Conservation (phyloP, 2,113 vertebrate species). For the Serinus canaria region DNA sequence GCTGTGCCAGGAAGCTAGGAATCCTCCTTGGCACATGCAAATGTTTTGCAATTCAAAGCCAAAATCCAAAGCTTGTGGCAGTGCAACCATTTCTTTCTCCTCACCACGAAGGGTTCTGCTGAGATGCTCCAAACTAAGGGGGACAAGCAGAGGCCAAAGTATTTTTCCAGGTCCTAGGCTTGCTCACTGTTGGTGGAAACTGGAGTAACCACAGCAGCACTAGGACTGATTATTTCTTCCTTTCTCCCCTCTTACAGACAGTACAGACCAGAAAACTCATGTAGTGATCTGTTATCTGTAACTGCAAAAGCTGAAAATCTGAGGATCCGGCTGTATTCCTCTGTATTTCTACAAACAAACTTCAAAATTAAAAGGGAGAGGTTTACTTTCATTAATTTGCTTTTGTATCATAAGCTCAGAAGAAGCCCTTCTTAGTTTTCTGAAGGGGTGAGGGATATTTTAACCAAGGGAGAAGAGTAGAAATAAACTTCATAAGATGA, state of each 20-base stretch:
- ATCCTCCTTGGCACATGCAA: neutral
- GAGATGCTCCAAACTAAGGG: neutral
- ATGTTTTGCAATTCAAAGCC: neutral
- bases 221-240: neutral
- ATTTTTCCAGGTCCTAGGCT: neutral
- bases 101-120: neutral
- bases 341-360: neutral
- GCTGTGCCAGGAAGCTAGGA: neutral
- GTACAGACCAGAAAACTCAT: neutral
- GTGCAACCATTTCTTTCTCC: neutral
- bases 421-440: neutral
- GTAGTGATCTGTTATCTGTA: neutral
- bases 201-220: neutral
- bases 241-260: neutral
- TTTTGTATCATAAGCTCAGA: neutral
- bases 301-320: neutral
- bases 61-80: neutral
- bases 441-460: neutral
- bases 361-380: neutral
- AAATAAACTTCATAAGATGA: neutral
- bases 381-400: neutral
- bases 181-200: neutral
- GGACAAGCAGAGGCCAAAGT: neutral
- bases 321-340: neutral
- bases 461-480: neutral